Base-by-base conservation (phyloP, 2,888 invertebrate species). In the Myopa tessellatipennis region DNA sequence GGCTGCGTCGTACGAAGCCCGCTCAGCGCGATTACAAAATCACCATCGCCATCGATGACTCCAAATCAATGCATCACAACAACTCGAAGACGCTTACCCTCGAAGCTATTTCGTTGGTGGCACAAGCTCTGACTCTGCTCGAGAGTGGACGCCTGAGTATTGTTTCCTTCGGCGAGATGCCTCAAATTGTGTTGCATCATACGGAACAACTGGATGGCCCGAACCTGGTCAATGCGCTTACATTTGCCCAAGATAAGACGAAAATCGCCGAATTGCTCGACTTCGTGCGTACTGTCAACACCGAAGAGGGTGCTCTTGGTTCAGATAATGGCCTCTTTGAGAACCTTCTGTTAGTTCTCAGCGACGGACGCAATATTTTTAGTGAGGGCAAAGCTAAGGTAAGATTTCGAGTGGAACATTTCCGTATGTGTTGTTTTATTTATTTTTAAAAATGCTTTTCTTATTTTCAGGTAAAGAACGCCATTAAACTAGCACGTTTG, bases 1-100 rank as follows among this genome's bases (percentile, higher is more conserved):
- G 99, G 99, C 87, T 99, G 85, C 91, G 99, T 16, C 91, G 99
- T 76, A 98, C 97, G 0, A 97, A 97, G 88, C 98, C 98, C 0
- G 97, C 96, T 0, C 96, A 97, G 86, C 91, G 99, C 70, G 95
- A 99, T 83, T 99, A 99, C 89, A 98, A 98, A 89, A 96, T 99
- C 71, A 93, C 98, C 34, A 91, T 99, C 67, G 99, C 99, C 0
- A 93, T 99, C 7, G 99, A 99, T 87, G 98, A 99, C 88, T 99
- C 99, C 0, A 93, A 93, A 85, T 93, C 93, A 4, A 96, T 96
- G 96, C 92, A 94, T n/a, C 95, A 96, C 83, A 96, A 95, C 85
- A 93, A 94, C 85, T 95, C 96, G 67, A 96, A 96, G 87, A 95
- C 96, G 88, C 90, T 99, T 79, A 98, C 99, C 0, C 96, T 98